These are phyloP conservation scores for Bombus confusus DNA, from an alignment of 1,140 invertebrate genomes.

Conservation along the genomic window DNA sequence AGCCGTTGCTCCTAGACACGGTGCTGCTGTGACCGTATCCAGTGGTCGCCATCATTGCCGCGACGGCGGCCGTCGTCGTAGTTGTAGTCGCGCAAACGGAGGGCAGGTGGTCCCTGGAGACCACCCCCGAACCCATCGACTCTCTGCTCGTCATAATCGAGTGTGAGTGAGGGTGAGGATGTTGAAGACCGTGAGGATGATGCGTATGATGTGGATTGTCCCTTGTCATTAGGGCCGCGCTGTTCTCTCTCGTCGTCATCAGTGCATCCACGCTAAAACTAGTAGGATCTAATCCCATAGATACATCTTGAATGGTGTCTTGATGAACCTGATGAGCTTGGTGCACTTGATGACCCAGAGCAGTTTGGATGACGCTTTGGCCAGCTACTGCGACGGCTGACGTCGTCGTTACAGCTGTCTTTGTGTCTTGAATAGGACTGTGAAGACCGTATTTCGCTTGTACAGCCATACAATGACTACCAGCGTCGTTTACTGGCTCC, in stretches of 20 bases:
- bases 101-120: slow-evolving; percentile 76
- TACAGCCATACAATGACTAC: slow-evolving; percentile 77
- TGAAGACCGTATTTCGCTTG: slow-evolving; percentile 80
- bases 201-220: slow-evolving; percentile 82
- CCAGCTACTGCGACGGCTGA: slow-evolving; percentile 41
- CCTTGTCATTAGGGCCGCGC: slow-evolving; percentile 76
- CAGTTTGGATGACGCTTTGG: slow-evolving; percentile 76
- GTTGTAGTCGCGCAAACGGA: slow-evolving; percentile 67
- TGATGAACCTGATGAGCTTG: slow-evolving; percentile 75
- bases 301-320: slow-evolving; percentile 80
- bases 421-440: slow-evolving; percentile 81
- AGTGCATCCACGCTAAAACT: slow-evolving; percentile 84
- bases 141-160: slow-evolving; percentile 81
- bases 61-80: slow-evolving; percentile 75
- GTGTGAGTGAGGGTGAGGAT: slow-evolving; percentile 79
- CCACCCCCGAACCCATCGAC: slow-evolving; percentile 77
- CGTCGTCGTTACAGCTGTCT: slow-evolving; percentile 59
- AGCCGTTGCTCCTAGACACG: slow-evolving; percentile 81
- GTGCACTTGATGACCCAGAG: slow-evolving; percentile 75
- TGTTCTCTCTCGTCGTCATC: slow-evolving; percentile 81
- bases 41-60: slow-evolving; percentile 83
- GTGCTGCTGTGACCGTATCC: slow-evolving; percentile 81
- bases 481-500: slow-evolving; percentile 84
- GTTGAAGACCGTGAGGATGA: slow-evolving; percentile 82
- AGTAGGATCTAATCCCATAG: slow-evolving; percentile 81